phyloP scores from a whole-genome alignment of 2,113 vertebrate genomes.

The Channa maculata region DNA sequence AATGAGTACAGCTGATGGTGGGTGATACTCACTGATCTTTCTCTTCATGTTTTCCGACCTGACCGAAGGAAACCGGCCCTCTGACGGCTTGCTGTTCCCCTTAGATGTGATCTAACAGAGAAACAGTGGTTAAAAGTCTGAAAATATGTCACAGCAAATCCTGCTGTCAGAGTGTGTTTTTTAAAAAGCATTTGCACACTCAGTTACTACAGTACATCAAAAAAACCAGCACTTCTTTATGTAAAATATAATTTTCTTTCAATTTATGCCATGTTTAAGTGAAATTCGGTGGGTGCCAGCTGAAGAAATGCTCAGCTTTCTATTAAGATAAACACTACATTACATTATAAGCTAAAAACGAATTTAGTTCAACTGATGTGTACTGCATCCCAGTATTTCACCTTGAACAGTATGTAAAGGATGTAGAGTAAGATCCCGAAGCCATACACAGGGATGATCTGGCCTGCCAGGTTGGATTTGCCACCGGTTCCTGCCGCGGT shows the following conservation, averaged over 20 bases:
- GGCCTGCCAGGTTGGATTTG: slow-evolving; percentile 93
- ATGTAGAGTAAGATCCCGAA: slow-evolving; percentile 98
- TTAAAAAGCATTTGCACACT: too few species aligned
- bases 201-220: too few species aligned
- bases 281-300: too few species aligned
- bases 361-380: not conserved
- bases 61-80: slow-evolving; percentile 77
- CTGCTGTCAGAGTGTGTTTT: too few species aligned
- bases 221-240: too few species aligned
- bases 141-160: too few species aligned
- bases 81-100: slow-evolving; percentile 81
- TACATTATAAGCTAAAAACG: too few species aligned
- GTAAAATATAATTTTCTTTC: too few species aligned
- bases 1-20: not conserved
- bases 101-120: slow-evolving; percentile 87
- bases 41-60: slow-evolving; percentile 87
- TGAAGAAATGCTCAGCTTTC: too few species aligned
- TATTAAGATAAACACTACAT: too few species aligned
- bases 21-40: slow-evolving; percentile 91
- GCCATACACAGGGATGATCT: slow-evolving; percentile 97
- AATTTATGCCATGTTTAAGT: too few species aligned
- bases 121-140: slow-evolving; percentile 16
- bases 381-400: slow-evolving; percentile 59
- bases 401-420: slow-evolving; percentile 97
- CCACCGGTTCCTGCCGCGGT: slow-evolving; percentile 64